These are phyloP conservation scores for Erinaceus europaeus DNA, from an alignment of 2,113 vertebrate species.

Conservation along the genomic window DNA sequence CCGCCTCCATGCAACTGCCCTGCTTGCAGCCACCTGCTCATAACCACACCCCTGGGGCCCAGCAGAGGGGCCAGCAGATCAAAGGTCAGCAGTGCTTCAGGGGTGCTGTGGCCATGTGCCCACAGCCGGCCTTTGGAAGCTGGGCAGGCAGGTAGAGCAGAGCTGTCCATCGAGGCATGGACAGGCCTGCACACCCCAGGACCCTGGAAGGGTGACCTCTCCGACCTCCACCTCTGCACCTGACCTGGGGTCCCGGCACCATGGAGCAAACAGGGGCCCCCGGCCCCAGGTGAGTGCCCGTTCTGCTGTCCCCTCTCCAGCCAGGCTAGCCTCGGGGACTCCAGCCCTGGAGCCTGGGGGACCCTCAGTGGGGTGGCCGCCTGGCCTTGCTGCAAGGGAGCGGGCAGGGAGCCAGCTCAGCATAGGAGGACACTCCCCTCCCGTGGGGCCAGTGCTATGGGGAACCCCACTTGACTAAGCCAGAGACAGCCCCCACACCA, in stretches of 20 bases:
- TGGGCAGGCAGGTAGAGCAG: no score
- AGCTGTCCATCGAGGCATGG: not conserved
- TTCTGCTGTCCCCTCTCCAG: not conserved
- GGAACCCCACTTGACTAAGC: no score
- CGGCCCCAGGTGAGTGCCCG: slow-evolving; percentile 40
- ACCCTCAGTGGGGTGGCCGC: no score
- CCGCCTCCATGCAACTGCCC: accelerated
- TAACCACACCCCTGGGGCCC: not conserved
- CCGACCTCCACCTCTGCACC: not conserved
- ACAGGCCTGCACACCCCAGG: not conserved
- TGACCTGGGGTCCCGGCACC: not conserved
- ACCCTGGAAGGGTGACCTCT: not conserved
- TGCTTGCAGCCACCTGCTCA: not conserved
- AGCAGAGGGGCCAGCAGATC: not conserved
- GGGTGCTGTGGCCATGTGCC: not conserved
- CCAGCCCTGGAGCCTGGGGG: no score
- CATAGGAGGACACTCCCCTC: no score
- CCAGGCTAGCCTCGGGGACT: no score
- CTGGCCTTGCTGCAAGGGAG: no score
- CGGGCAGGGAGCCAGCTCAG: no score
- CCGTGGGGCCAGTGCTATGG: no score
- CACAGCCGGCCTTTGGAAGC: not conserved
- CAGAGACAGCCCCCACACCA: no score
- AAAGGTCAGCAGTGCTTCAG: slow-evolving; percentile 49
- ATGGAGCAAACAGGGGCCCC: not conserved